A percentile compares a stretch with the other conserved stretches of the same genome.
Evolutionary conservation across 2,797 vertebrate genomes (phyloP).

Genomic region (Peromyscus eremicus): DNA sequence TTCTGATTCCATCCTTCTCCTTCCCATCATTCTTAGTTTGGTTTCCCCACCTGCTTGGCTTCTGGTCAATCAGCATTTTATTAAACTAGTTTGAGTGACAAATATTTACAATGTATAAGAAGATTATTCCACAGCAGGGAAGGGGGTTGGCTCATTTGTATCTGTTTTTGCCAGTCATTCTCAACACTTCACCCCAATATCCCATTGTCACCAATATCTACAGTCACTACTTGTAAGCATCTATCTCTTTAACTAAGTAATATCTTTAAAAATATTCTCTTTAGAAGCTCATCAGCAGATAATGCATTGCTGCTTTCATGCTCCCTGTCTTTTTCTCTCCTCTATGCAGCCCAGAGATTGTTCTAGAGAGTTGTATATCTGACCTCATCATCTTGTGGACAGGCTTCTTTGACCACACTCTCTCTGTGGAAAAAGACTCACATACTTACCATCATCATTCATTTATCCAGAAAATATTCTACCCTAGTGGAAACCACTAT

Average conservation of each 20-base stretch:
- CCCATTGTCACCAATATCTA: background rate
- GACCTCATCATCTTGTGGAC: background rate
- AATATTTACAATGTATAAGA: too few relatives aligned
- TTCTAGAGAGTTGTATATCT: background rate
- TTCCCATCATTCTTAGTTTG: too few relatives aligned
- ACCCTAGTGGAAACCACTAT: background rate
- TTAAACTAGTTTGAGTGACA: too few relatives aligned
- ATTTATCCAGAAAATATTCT: background rate
- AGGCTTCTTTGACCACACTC: background rate
- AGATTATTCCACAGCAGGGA: too few relatives aligned
- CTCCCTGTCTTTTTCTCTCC: background rate
- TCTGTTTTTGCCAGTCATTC: background rate
- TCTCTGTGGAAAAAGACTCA: background rate
- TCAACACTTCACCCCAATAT: accelerated
- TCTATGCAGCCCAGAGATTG: background rate
- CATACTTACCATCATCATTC: background rate
- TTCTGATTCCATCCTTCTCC: too few relatives aligned
- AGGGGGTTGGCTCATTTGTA: background rate
- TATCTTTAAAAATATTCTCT: background rate
- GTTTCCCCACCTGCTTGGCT: too few relatives aligned
- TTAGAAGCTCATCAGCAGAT: background rate
- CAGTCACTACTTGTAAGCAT: background rate
- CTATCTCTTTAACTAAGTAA: background rate
- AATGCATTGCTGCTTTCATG: background rate
- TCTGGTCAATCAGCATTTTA: too few relatives aligned